These are phyloP conservation scores for Nesometra sesokonis DNA, from an alignment of 35 echinoderm and acorn worm genomes.

Conservation along the genomic window DNA sequence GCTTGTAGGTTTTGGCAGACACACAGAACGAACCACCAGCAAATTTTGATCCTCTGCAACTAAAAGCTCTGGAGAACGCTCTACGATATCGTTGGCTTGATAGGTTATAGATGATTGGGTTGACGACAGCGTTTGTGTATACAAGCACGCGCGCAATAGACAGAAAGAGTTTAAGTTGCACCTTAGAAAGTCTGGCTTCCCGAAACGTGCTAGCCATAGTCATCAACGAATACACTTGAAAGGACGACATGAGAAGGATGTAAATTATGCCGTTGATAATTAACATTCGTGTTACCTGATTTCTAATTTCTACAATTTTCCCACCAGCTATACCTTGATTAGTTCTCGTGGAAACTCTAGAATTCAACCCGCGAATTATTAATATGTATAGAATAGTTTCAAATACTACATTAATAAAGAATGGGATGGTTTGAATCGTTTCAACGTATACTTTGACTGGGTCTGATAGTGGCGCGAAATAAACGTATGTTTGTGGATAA, in stretches of 20 bases:
- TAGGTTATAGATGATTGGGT: constrained; percentile 38
- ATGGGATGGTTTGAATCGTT: constrained; percentile 23
- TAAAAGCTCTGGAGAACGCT: constrained; percentile 27
- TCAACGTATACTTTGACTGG: not conserved
- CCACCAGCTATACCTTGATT: not conserved
- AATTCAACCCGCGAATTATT: constrained; percentile 5
- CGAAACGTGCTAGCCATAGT: not conserved
- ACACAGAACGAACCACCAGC: not conserved
- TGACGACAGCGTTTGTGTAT: constrained; percentile 22
- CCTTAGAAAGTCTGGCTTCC: not conserved
- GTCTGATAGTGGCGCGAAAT: not conserved
- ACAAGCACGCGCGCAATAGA: not conserved
- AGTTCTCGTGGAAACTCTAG: not conserved
- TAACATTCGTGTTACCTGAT: constrained; percentile 38
- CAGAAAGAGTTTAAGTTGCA: not conserved
- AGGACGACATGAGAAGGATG: constrained; percentile 18
- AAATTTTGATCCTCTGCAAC: not conserved
- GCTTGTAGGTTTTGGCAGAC: not conserved
- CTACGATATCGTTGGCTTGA: constrained; percentile 21
- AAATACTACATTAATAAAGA: constrained; percentile 5
- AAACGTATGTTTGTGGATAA: not conserved
- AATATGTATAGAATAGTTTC: constrained; percentile 11
- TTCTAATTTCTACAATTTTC: constrained; percentile 7
- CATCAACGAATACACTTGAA: constrained; percentile 25
- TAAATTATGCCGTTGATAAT: constrained; percentile 33